Percentiles rank a stretch among this genome's conserved stretches.
phyloP scores from a whole-genome alignment of 2,113 vertebrate species.

The Bothrops jararaca region DNA sequence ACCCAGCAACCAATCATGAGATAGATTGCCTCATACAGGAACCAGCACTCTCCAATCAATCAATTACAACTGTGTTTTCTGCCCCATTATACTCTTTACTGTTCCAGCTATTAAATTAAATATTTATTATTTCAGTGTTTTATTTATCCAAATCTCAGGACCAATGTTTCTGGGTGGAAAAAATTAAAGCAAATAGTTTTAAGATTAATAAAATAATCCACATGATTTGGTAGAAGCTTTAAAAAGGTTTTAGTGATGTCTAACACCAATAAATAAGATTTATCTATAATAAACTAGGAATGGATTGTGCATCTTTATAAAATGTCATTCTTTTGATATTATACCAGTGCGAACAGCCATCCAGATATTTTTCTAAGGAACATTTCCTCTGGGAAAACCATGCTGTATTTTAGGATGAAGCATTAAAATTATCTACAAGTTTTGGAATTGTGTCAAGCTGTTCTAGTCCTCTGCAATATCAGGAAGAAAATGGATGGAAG shows the following conservation, averaged over 20 bases:
- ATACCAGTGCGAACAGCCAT: background rate
- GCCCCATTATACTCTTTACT: background rate
- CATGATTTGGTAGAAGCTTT: background rate
- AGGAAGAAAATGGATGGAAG: background rate
- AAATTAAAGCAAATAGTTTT: background rate
- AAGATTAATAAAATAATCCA: background rate
- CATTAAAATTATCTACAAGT: background rate
- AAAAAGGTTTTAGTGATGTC: background rate
- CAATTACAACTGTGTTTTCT: background rate
- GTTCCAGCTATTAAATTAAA: background rate
- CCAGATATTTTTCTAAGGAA: background rate
- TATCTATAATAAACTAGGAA: background rate
- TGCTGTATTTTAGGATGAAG: background rate
- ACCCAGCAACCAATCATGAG: background rate
- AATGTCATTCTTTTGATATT: background rate
- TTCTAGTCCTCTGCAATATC: background rate
- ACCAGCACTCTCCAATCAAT: background rate
- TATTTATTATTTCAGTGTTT: background rate
- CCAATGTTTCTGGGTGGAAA: background rate
- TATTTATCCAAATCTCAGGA: background rate
- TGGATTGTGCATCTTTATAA: background rate
- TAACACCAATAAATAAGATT: background rate
- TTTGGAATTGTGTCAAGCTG: background rate
- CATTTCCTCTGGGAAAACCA: background rate
- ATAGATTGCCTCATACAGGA: background rate